Evolutionary conservation across 2,797 vertebrate genomes (phyloP).

Genomic region (Amazona ochrocephala): DNA sequence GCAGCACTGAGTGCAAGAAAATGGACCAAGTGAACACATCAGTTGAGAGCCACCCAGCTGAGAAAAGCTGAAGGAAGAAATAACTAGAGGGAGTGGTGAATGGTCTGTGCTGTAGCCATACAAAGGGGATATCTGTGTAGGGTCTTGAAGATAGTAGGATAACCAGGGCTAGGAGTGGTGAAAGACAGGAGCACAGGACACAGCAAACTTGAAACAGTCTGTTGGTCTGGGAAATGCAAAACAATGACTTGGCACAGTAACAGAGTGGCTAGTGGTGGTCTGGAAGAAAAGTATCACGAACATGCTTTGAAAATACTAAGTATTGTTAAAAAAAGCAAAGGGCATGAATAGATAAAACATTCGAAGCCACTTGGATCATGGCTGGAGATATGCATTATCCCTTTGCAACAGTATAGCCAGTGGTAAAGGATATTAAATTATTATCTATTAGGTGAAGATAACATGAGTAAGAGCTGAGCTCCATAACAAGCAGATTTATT

Average conservation of each 20-base stretch:
- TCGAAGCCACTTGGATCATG: background rate
- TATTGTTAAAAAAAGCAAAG: background rate
- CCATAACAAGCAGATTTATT: background rate
- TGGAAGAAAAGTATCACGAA: background rate
- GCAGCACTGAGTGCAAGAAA: background rate
- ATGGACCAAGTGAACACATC: background rate
- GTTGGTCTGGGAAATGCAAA: background rate
- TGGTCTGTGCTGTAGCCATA: fast-evolving
- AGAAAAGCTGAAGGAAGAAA: background rate
- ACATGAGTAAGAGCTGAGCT: background rate
- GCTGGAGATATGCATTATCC: background rate
- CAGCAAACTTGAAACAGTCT: background rate
- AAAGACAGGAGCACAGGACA: background rate
- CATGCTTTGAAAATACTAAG: background rate
- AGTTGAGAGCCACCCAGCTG: background rate
- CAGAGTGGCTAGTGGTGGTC: background rate
- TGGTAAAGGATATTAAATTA: background rate
- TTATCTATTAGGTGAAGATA: background rate
- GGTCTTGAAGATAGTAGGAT: background rate
- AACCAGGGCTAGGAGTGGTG: background rate
- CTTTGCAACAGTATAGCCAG: background rate
- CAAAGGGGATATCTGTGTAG: background rate
- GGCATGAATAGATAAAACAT: background rate
- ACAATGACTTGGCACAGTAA: background rate
- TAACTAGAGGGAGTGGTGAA: background rate